Conservation (phyloP, 2,888 invertebrate genomes). For the Xanthia togata region DNA sequence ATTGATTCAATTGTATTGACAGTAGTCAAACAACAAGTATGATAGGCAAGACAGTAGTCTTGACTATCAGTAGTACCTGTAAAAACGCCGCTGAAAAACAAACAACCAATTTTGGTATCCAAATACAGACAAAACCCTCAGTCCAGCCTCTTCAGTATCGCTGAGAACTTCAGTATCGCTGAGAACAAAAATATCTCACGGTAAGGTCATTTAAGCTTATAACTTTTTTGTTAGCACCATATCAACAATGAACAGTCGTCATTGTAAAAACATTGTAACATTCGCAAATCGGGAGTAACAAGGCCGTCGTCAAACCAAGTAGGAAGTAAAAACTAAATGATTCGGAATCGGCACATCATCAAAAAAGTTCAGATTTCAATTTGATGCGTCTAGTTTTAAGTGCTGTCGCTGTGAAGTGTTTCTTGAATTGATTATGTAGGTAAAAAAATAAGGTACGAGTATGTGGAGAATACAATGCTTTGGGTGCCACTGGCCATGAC, state of each 20-base stretch:
- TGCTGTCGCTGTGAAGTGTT: constrained; percentile 24
- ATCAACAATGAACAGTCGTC: constrained; percentile 64
- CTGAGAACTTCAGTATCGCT: constrained; percentile 24
- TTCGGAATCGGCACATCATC: constrained; percentile 56
- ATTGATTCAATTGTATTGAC: not conserved
- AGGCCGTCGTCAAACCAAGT: constrained; percentile 50
- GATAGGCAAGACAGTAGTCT: not conserved
- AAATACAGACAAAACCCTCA: constrained; percentile 32
- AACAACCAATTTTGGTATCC: constrained; percentile 1
- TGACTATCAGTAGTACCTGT: not conserved
- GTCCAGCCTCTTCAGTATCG: constrained; percentile 20
- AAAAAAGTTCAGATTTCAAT: constrained; percentile 50
- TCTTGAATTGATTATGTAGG: constrained; percentile 38
- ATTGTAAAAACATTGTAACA: constrained; percentile 53
- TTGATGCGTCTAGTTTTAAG: constrained; percentile 41
- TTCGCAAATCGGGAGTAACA: constrained; percentile 51
- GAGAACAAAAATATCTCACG: constrained; percentile 60
- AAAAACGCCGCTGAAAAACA: not conserved
- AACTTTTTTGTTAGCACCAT: constrained; percentile 59
- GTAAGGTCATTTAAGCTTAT: constrained; percentile 56
- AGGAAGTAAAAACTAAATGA: constrained; percentile 62
- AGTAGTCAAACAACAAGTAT: no score
- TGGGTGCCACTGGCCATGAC: not conserved
- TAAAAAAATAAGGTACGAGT: constrained; percentile 32
- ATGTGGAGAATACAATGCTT: constrained; percentile 20